Base-by-base conservation (phyloP, 2,888 invertebrate species). In the Mylabris sibirica region DNA sequence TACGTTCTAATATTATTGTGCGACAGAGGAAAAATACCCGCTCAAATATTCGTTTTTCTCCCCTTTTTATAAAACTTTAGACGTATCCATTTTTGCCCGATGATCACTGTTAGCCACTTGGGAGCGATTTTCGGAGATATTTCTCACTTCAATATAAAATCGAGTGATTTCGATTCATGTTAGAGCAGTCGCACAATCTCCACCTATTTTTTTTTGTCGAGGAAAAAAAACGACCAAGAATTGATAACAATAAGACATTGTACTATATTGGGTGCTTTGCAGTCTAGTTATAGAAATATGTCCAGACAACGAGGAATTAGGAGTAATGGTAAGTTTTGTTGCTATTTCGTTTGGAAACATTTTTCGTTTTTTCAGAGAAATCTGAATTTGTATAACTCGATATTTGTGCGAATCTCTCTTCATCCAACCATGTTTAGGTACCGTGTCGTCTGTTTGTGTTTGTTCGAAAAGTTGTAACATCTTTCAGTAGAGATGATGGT, bases 81-180 rank as follows among this genome's bases (percentile, higher is more conserved):
- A n/a, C 41, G 41, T 44, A 44, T 44, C 41, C n/a, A 44, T 44
- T 44, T 44, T 44, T 3, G 41, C n/a, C 12, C 38, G 41, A 17
- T 44, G 41, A 44, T 44, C 41, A 44, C n/a, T 17, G 41, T 44
- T 44, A 17, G n/a, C 41, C 41, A 44, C 41, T 44, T 17, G 41
- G 41, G 41, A 44, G 8, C 41, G 41, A 44, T 44, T 44, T 44
- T 17, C 17, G 17, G 2, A n/a, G 41, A 44, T 44, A 44, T 44
- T n/a, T 44, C 41, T n/a, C 41, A 44, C 41, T 44, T 44, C 41
- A 44, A 44, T 44, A 17, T 17, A 17, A 44, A 44, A 44, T 44
- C 41, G 41, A 11, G n/a, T 17, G 41, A 44, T 44, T 44, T 44
- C 41, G n/a, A 44, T 44, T 44, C 41, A 17, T 38, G 12, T 38